These are phyloP conservation scores for Prolemur simus DNA, from an alignment of 2,113 vertebrate genomes.

Conservation along the genomic window DNA sequence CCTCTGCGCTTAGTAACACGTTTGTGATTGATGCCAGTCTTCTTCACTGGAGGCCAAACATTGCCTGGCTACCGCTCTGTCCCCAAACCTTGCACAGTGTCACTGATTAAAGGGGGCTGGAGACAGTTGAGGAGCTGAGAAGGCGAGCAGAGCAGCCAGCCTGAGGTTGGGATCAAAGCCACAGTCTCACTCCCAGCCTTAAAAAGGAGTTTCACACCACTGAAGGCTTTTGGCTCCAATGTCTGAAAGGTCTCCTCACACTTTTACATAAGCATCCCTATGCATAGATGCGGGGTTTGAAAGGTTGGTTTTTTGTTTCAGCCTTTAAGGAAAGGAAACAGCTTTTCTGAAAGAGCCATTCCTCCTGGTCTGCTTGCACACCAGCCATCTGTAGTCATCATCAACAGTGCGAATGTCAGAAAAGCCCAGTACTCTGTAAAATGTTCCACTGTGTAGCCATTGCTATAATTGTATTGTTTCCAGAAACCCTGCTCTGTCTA, in stretches of 20 bases:
- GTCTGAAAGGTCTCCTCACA: slow-evolving; percentile 27
- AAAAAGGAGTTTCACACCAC: slow-evolving; percentile 23
- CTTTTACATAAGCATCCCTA: neutral
- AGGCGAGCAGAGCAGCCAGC: neutral
- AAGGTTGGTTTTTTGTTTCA: slow-evolving; percentile 26
- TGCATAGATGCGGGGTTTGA: slow-evolving; percentile 18
- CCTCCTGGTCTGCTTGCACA: neutral
- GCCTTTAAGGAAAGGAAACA: slow-evolving; percentile 45
- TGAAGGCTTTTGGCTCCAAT: neutral
- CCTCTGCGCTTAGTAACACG: neutral
- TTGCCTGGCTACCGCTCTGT: neutral
- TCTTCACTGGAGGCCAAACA: neutral
- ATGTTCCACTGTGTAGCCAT: neutral
- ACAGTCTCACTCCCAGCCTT: neutral
- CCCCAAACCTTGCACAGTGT: neutral
- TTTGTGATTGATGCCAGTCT: neutral
- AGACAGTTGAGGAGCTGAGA: neutral
- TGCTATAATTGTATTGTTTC: slow-evolving; percentile 42
- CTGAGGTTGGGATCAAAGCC: neutral
- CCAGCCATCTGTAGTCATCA: neutral
- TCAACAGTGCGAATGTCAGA: neutral
- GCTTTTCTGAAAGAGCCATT: slow-evolving; percentile 27
- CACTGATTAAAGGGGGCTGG: neutral
- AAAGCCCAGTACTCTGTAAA: neutral
- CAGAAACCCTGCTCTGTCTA: slow-evolving; percentile 4